phyloP scores from a whole-genome alignment of 2,113 vertebrate species.

The Orientallactaga bullata region DNA sequence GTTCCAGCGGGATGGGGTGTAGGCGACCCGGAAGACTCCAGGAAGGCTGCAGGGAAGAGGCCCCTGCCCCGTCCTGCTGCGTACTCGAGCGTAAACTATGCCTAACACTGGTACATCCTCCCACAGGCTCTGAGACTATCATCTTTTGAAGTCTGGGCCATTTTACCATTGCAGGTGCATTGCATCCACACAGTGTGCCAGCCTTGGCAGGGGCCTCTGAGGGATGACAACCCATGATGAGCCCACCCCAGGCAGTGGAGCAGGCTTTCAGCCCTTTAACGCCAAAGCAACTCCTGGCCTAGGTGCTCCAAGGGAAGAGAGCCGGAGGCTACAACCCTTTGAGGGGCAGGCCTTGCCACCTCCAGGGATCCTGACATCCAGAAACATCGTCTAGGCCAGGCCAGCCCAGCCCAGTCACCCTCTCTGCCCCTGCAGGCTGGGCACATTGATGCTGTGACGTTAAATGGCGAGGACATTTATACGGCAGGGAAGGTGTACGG shows the following conservation, averaged over 20 bases:
- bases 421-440: constrained; percentile 87
- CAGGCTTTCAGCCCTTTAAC: background rate
- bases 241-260: background rate
- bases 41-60: too few relatives aligned
- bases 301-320: background rate
- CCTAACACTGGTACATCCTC: background rate
- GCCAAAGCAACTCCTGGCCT: background rate
- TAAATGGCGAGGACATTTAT: constrained; percentile 94
- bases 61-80: background rate
- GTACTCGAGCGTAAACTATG: background rate
- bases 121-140: background rate
- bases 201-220: background rate
- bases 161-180: rapidly evolving
- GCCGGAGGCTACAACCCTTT: background rate
- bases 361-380: background rate
- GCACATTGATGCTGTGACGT: constrained; percentile 90
- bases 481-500: constrained; percentile 92
- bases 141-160: background rate
- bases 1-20: background rate
- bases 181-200: rapidly evolving
- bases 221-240: background rate
- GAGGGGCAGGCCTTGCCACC: background rate
- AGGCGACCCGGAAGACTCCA: background rate
- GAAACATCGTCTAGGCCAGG: background rate
- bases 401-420: background rate